Conservation (phyloP, 2,888 invertebrate genomes). For the Cryptus viduatorius region DNA sequence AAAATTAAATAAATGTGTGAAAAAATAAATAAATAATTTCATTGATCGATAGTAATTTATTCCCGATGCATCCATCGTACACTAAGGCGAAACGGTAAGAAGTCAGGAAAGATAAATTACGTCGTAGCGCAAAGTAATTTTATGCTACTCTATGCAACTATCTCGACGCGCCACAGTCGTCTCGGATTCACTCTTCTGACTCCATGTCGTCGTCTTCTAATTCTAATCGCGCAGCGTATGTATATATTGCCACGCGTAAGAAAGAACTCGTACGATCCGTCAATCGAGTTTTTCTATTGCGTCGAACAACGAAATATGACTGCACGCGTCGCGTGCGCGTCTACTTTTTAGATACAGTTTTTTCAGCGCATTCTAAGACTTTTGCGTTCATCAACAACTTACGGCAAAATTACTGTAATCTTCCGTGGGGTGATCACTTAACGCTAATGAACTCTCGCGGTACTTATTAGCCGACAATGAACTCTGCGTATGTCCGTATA, state of each 20-base stretch:
- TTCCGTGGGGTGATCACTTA: conserved; percentile 14
- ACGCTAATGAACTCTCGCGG: conserved; percentile 33
- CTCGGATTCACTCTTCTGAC: not conserved
- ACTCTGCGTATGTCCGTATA: not conserved
- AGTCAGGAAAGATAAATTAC: not conserved
- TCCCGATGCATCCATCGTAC: not conserved
- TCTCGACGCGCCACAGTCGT: not conserved
- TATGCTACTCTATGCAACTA: not conserved
- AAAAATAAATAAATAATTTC: not conserved
- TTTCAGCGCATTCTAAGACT: not conserved
- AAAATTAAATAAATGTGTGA: too few relatives aligned
- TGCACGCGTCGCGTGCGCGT: not conserved
- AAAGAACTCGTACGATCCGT: conserved; percentile 1
- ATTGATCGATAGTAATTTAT: not conserved
- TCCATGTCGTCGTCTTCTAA: conserved; percentile 6
- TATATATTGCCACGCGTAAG: conserved; percentile 33
- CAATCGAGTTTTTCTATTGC: not conserved
- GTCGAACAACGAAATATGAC: not conserved
- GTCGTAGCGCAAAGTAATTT: conserved; percentile 20
- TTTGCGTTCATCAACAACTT: not conserved
- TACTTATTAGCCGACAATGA: conserved; percentile 17
- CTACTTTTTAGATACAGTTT: not conserved
- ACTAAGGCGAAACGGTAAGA: not conserved
- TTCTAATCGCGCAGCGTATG: conserved; percentile 22
- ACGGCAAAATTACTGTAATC: not conserved